Base-by-base conservation (phyloP, 2,888 invertebrate genomes). In the Choristoneura rosaceana region DNA sequence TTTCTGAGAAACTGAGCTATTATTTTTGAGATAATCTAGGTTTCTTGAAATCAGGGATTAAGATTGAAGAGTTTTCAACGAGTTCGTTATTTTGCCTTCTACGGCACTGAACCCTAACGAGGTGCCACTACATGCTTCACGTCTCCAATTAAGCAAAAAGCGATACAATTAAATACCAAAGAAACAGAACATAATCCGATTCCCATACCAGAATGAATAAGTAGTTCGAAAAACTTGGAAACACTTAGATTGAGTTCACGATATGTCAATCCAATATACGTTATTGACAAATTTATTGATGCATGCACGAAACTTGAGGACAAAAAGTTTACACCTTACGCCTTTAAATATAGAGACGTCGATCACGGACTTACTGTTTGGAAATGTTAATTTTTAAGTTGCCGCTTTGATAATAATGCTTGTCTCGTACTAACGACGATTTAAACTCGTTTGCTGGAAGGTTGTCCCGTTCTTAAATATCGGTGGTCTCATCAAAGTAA, bases 361-460 rank as follows among this genome's bases (percentile, higher is more conserved):
- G 62, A 58, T 52, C 59, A 68, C 60, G 33, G 41, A 43, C 41
- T 52, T 61, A 73, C 66, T 25, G 70, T 74, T 70, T 65, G 60
- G 74, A 76, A 79, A 75, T 70, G 76, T 60, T 17, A 38, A 58
- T 50, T 60, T 70, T 61, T 80, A 78, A 74, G 67, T 79, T 83
- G 78, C 84, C 75, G 69, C 79, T 80, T 79, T 89, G 89, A 87
- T 90, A 67, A 91, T 91, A 67, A 91, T 91, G 86, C 91, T 83
- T 78, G 89, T 90, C 92, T 86, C 90, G 91, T 90, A 80, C 84
- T 76, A 81, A 81, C 81, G 80, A 83, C 89, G 90, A 88, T 91
- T 91, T 89, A 89, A 91, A 92, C 90, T 88, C 88, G 92, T 89
- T 89, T 90, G 90, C 84, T 84, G 84, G 79, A 85, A 58, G 67